These are phyloP conservation scores for Cryptotis parvus DNA, from an alignment of 2,113 vertebrate species.

Conservation along the genomic window DNA sequence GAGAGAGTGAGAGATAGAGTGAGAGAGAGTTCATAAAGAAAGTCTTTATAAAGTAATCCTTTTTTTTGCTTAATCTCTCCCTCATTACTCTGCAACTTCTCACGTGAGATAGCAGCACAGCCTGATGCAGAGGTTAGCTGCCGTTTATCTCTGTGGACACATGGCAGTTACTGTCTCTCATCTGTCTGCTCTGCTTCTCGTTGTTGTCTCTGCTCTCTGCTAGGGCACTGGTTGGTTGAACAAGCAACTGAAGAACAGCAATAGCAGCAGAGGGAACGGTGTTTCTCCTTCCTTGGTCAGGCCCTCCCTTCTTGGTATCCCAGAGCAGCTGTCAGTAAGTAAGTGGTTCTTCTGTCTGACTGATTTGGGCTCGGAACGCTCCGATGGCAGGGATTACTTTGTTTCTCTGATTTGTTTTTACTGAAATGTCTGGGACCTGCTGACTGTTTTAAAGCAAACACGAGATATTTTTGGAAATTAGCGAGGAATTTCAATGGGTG, in stretches of 20 bases:
- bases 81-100: constrained; percentile 1
- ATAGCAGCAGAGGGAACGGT: neutral
- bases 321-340: neutral
- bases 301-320: neutral
- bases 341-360: neutral
- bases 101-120: neutral
- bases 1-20: too few species aligned
- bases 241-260: neutral
- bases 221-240: neutral
- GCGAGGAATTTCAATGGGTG: constrained; percentile 64
- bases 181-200: neutral
- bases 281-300: neutral
- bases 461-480: constrained; percentile 73
- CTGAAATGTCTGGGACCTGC: constrained; percentile 48
- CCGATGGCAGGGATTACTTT: constrained; percentile 41
- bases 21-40: too few species aligned
- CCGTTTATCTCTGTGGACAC: neutral
- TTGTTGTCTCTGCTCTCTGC: constrained; percentile 6
- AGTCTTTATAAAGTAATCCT: too few species aligned
- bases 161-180: neutral
- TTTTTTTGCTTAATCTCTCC: constrained; percentile 1
- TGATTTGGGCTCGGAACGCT: constrained; percentile 1
- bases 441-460: constrained; percentile 75
- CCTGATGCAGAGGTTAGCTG: neutral
- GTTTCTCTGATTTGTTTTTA: constrained; percentile 69